phyloP scores from a whole-genome alignment of 2,888 invertebrate genomes.

The Megaustenia siamemsis region DNA sequence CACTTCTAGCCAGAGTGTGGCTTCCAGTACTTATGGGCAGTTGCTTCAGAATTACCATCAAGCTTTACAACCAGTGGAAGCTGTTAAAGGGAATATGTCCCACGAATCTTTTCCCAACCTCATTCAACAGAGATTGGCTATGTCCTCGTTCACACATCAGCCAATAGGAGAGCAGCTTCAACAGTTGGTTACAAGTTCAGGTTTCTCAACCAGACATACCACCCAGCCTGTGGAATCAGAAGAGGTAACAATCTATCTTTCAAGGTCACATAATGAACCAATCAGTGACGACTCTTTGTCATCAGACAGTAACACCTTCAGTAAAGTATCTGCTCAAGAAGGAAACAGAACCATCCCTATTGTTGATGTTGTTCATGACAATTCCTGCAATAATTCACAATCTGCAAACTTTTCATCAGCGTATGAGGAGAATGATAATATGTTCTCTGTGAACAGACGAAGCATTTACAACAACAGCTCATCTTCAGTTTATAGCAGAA shows the following conservation, averaged over 20 bases:
- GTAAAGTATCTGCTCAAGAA: neutral
- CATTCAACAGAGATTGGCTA: constrained; percentile 46
- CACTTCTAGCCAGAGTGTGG: neutral
- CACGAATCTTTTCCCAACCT: constrained; percentile 46
- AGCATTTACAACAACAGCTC: neutral
- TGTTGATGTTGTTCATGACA: constrained; percentile 31
- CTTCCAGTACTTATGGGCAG: neutral
- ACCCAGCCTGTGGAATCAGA: neutral
- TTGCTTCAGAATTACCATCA: neutral
- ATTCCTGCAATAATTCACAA: constrained; percentile 22
- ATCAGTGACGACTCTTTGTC: neutral
- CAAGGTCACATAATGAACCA: neutral
- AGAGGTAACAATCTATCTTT: neutral
- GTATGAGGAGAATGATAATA: neutral
- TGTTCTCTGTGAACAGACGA: neutral
- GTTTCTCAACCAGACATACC: neutral
- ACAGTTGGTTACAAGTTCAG: constrained; percentile 16
- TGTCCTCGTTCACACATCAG: constrained; percentile 52
- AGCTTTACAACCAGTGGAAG: neutral
- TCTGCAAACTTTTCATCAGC: constrained; percentile 5
- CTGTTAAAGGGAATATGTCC: neutral
- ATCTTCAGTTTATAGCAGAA: neutral
- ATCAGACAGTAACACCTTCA: neutral
- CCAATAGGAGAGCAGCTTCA: constrained; percentile 54
- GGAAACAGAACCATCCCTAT: neutral